Evolutionary conservation across 2,797 vertebrate species (phyloP).

Genomic region (Coregonus ussuriensis): DNA sequence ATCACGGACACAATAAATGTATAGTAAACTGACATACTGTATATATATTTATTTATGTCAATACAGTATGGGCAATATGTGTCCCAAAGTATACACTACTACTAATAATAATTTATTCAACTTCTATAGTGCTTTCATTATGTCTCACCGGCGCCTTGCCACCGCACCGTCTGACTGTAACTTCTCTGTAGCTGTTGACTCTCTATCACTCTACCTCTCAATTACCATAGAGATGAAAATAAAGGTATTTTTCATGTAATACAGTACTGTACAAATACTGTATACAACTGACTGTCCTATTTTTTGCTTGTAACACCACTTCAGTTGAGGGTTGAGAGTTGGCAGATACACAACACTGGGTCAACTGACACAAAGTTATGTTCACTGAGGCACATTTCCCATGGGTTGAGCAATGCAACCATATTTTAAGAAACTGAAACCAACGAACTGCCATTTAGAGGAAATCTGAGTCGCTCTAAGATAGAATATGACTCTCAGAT

Average conservation of each 20-base stretch:
- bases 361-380: not conserved
- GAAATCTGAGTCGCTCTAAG: constrained; percentile 44
- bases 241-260: not conserved
- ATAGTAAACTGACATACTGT: not conserved
- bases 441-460: constrained; percentile 48
- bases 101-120: no score
- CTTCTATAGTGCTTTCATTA: no score
- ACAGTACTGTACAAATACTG: not conserved
- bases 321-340: no score
- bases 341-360: not conserved
- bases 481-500: not conserved
- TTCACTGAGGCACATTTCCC: not conserved
- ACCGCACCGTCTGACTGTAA: no score
- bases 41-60: not conserved
- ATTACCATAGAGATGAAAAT: constrained; percentile 17
- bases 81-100: constrained; percentile 15
- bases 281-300: no score
- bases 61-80: constrained; percentile 3
- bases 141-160: no score
- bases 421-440: constrained; percentile 50
- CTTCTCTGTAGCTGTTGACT: no score
- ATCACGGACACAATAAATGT: not conserved
- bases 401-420: not conserved
- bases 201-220: constrained; percentile 44
- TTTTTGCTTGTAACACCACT: not conserved